Conservation (phyloP, 2,888 invertebrate species). For the Micoletzkya japonica region DNA sequence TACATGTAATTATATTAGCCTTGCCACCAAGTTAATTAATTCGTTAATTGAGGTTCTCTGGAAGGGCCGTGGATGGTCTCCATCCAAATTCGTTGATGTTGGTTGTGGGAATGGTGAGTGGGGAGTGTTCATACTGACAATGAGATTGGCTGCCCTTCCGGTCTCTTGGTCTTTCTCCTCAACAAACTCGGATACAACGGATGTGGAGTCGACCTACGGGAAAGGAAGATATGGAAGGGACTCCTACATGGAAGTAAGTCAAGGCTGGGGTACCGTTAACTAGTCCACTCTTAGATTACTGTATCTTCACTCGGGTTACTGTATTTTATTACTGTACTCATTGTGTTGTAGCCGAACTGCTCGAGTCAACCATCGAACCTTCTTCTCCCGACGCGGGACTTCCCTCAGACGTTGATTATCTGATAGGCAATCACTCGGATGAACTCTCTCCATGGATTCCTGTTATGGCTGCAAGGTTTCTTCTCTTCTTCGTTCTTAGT, state of each 20-base stretch:
- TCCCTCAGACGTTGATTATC: constrained; percentile 54
- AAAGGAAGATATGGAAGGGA: constrained; percentile 83
- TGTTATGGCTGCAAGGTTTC: constrained; percentile 78
- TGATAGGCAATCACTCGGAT: constrained; percentile 98
- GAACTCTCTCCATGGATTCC: constrained; percentile 99
- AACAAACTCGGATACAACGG: constrained; percentile 40
- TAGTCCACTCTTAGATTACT: too few species aligned
- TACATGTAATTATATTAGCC: too few species aligned
- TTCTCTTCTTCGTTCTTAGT: background rate
- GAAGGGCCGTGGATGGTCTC: constrained; percentile 24
- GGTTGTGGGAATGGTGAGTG: constrained; percentile 90
- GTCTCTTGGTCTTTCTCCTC: constrained; percentile 52
- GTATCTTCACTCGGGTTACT: background rate
- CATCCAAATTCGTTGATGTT: constrained; percentile 81
- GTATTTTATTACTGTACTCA: background rate
- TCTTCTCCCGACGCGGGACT: constrained; percentile 28
- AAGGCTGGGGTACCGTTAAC: too few species aligned
- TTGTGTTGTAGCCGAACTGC: constrained; percentile 5
- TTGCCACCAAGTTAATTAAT: too few species aligned
- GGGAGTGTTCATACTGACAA: constrained; percentile 79
- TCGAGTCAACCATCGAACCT: constrained; percentile 14
- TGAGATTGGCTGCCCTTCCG: background rate
- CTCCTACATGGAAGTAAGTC: constrained; percentile 34
- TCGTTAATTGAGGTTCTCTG: constrained; percentile 35
- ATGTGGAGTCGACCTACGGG: constrained; percentile 66